Base-by-base conservation (phyloP, 2,113 vertebrate species). In the Hirundichthys speculiger region DNA sequence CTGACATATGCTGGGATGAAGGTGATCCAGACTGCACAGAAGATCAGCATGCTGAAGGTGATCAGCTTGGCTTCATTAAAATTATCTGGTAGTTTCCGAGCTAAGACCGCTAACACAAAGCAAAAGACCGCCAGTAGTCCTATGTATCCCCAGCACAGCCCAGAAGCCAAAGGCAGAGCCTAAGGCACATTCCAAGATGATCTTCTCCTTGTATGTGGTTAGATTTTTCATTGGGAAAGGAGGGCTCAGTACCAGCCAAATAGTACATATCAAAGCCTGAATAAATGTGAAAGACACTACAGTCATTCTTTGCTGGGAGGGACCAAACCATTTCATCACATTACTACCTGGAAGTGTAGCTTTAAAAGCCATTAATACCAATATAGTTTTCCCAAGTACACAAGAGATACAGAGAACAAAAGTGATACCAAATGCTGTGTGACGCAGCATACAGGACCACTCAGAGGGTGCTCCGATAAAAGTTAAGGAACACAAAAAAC, bases 1-100 rank as follows among this genome's bases (percentile, higher is more conserved):
- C 89, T 91, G 73, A 91, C 76, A 82, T 91, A 91, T 13, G 88
- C 88, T 63, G 90, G 88, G 24, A 90, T 83, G 60, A 89, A 90
- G 1, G 86, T 81, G 59, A 88, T 77, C 89, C 88, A 90, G 0
- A 90, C 82, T 24, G 86, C 84, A 86, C 82, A 87, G 59, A 88
- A 78, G 8, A 78, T 72, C 1, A 79, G 0, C 64, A 74, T 74
- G 43, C 71, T 87, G 69, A 89, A 89, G 19, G 85, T 89, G 56
- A 89, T 87, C 1, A 86, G 73, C 38, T 87, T 89, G 34, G 34
- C 34, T 72, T 89, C 80, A 40, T 88, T 88, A 21, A 89, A 89
- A 22, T 83, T 86, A 59, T 87, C 85, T 54, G 72, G 64, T 21
- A 75, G 51, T 67, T 75, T 68, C 3, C 72, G 47, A 25, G 70